Base-by-base conservation (phyloP, 1,140 invertebrate species). In the Pollicipes pollicipes region DNA sequence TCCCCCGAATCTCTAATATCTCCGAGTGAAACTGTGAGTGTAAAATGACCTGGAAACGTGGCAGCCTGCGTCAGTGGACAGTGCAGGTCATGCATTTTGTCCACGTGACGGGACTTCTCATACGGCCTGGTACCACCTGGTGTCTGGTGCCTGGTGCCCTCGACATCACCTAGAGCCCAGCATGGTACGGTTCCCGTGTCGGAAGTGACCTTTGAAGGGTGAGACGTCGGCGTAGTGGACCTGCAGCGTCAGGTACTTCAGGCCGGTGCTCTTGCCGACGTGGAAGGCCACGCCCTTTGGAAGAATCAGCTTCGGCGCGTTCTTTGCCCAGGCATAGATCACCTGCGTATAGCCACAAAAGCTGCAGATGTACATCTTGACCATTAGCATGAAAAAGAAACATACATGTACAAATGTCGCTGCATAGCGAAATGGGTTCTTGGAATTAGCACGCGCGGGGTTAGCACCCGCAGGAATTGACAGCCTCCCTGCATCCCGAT, bases 321-420 rank as follows among this genome's bases (percentile, higher is more conserved):
- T 92, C 77, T 91, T 84, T 3, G 95, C 96, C 96, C 96, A 99
- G 0, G 95, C 95, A 81, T 97, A 99, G 28, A 98, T 83, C 73
- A 98, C 91, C 86, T 94, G 77, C 8, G 77, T n/a, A n/a, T n/a
- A n/a, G n/a, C n/a, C 66, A 63, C 29, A 72, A 26, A 37, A n/a
- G 27, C 32, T 31, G 24, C 3, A 28, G 67, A 66, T 73, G 30
- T 66, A 45, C n/a, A 26, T 71, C 27, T 17, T 66, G 26, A 71
- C 28, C 1, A 4, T 70, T 72, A 70, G 64, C 68, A 21, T 37
- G 69, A n/a, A n/a, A n/a, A n/a, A n/a, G n/a, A n/a, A n/a, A n/a
- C n/a, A n/a, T n/a, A n/a, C n/a, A n/a, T n/a, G n/a, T n/a, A n/a
- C n/a, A n/a, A n/a, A n/a, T n/a, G n/a, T n/a, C n/a, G n/a, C n/a